These are phyloP conservation scores for Lissocephala sabroskyi DNA, from an alignment of 2,888 invertebrate genomes.

Conservation along the genomic window DNA sequence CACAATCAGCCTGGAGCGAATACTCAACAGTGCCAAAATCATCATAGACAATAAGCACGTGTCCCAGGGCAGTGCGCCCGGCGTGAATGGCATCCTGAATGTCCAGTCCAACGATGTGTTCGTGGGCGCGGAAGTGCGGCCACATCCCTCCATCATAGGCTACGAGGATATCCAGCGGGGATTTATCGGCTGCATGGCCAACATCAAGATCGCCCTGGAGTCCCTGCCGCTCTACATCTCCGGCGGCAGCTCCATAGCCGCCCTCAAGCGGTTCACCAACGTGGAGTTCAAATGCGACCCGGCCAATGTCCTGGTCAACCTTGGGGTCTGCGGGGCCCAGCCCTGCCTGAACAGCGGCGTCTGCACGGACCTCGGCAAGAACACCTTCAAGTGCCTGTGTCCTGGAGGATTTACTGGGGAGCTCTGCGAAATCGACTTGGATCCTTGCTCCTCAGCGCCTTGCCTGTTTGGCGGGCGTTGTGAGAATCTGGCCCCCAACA, in stretches of 20 bases:
- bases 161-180: conserved; percentile 87
- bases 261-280: conserved; percentile 79
- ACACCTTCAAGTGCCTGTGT: conserved; percentile 84
- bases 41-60: conserved; percentile 83
- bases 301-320: conserved; percentile 74
- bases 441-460: conserved; percentile 90
- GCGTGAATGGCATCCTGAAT: conserved; percentile 87
- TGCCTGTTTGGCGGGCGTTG: conserved; percentile 89
- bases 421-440: conserved; percentile 88
- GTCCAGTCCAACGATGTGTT: conserved; percentile 87
- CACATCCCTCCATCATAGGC: conserved; percentile 82
- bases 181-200: conserved; percentile 93
- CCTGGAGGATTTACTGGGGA: conserved; percentile 83
- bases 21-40: conserved; percentile 84
- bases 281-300: conserved; percentile 82
- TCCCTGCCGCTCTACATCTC: conserved; percentile 83
- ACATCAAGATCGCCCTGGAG: conserved; percentile 83
- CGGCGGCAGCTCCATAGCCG: conserved; percentile 77
- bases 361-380: conserved; percentile 77
- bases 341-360: conserved; percentile 86
- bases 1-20: conserved; percentile 83
- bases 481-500: conserved; percentile 74
- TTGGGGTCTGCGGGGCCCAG: conserved; percentile 82
- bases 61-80: conserved; percentile 85
- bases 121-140: conserved; percentile 86